These are phyloP conservation scores for Rhabdornis inornatus DNA, from an alignment of 2,113 vertebrate genomes.

Conservation along the genomic window DNA sequence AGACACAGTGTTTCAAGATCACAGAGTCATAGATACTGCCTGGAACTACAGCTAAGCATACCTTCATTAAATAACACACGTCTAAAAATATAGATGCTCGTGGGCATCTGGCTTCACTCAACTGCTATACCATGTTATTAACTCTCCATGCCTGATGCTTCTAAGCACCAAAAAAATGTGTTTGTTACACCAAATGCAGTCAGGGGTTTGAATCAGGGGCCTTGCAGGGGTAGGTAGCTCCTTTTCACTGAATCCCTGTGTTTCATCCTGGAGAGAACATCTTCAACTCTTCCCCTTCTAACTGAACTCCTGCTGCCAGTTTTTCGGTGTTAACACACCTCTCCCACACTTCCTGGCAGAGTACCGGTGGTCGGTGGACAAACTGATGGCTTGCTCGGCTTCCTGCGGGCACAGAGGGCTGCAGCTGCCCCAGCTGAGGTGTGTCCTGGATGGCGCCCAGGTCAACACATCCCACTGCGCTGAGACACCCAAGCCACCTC, in stretches of 20 bases:
- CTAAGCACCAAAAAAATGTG: neutral
- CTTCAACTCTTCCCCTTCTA: neutral
- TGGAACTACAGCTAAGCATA: neutral
- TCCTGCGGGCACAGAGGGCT: conserved; percentile 77
- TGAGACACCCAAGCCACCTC: conserved; percentile 70
- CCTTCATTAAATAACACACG: neutral
- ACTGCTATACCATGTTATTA: neutral
- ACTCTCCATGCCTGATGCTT: neutral
- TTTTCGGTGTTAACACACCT: neutral
- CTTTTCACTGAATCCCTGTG: neutral
- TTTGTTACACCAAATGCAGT: neutral
- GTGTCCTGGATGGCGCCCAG: conserved; percentile 67
- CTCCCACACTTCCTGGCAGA: conserved; percentile 40
- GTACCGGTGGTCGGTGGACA: conserved; percentile 77
- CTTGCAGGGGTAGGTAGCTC: neutral
- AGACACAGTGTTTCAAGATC: neutral
- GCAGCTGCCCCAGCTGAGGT: conserved; percentile 75
- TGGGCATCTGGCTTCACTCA: neutral
- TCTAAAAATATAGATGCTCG: neutral
- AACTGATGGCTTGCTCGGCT: conserved; percentile 69
- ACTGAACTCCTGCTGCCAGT: neutral
- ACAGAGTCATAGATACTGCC: neutral
- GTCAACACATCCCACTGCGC: conserved; percentile 70
- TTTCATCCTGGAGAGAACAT: neutral
- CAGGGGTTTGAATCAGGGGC: neutral